A percentile compares a stretch with the other conserved stretches of the same genome.
Conservation (phyloP, 2,113 vertebrate species). For the Etheostoma cragini region DNA sequence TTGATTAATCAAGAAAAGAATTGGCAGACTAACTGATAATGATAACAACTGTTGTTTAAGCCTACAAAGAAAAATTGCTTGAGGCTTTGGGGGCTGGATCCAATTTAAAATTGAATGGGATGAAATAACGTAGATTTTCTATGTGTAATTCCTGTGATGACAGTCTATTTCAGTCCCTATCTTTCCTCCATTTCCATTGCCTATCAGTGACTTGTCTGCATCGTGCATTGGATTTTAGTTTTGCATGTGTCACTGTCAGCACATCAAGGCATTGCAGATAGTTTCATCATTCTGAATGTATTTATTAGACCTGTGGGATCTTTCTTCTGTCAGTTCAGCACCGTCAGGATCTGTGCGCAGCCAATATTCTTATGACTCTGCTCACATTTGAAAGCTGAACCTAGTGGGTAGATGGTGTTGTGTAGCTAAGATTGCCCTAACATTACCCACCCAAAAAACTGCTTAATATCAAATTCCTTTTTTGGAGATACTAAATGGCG, state of each 20-base stretch:
- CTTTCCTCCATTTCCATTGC: not conserved
- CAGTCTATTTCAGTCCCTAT: not conserved
- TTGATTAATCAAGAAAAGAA: not conserved
- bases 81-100: not conserved
- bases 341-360: constrained; percentile 40
- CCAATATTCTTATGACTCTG: constrained; percentile 19
- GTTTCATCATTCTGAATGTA: constrained; percentile 69
- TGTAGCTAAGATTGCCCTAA: not conserved
- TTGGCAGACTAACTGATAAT: not conserved
- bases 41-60: too few relatives aligned
- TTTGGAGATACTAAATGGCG: constrained; percentile 17
- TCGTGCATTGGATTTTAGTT: constrained; percentile 32
- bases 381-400: constrained; percentile 39
- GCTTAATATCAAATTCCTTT: not conserved
- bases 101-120: not conserved
- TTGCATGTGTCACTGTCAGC: constrained; percentile 26
- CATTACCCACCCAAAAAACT: constrained; percentile 13
- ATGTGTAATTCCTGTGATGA: not conserved
- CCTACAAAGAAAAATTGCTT: not conserved
- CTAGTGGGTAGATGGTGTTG: not conserved
- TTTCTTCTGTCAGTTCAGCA: constrained; percentile 23
- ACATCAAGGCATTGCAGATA: constrained; percentile 48
- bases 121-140: not conserved
- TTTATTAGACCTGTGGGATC: constrained; percentile 48
- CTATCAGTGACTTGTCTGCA: constrained; percentile 16